Evolutionary conservation across 1,140 invertebrate genomes (phyloP).

Genomic region (Anagrus nilaparvatae): DNA sequence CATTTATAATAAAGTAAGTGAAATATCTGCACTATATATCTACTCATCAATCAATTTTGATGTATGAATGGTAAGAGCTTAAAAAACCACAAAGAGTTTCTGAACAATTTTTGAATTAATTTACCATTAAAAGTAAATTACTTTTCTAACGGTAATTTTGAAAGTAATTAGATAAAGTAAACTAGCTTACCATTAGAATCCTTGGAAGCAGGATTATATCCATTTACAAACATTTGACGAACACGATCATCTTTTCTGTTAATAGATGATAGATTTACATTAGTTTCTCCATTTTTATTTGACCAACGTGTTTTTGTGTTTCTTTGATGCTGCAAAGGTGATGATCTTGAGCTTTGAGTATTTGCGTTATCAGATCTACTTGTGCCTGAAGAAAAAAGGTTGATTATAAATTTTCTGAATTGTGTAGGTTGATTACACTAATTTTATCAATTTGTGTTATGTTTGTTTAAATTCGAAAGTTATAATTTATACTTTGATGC

Average conservation of each 20-base stretch:
- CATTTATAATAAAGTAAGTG: no score
- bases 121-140: no score
- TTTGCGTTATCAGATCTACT: conserved; percentile 22
- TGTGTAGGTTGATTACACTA: neutral
- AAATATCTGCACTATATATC: no score
- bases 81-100: no score
- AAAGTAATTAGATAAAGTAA: no score
- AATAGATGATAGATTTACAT: conserved; percentile 14
- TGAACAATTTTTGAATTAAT: no score
- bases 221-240: conserved; percentile 25
- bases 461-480: no score
- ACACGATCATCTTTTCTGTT: conserved; percentile 26
- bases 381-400: conserved; percentile 16
- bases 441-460: neutral
- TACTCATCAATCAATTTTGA: no score
- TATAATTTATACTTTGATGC: no score
- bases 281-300: conserved; percentile 28
- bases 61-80: no score
- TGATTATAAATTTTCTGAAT: neutral
- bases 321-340: conserved; percentile 21
- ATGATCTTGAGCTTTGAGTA: conserved; percentile 21
- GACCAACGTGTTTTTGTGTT: conserved; percentile 28
- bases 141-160: no score
- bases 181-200: conserved; percentile 23
- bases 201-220: conserved; percentile 21